phyloP scores from a whole-genome alignment of 2,797 vertebrate species.

The Lepilemur septentrionalis region DNA sequence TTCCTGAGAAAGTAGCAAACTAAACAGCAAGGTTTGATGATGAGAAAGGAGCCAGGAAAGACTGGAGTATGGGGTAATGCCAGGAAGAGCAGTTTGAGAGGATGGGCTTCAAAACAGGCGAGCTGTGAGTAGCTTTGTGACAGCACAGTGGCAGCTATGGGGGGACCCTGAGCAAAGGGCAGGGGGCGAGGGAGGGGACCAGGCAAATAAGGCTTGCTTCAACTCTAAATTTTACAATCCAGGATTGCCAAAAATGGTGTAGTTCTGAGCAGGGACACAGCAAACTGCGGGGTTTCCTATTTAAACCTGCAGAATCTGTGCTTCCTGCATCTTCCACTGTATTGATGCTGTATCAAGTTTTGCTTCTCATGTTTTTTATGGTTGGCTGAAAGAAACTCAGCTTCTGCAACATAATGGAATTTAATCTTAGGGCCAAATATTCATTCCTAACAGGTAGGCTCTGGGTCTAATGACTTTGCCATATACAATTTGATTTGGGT shows the following conservation, averaged over 20 bases:
- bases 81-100: not conserved
- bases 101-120: not conserved
- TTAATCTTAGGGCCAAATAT: conserved; percentile 47
- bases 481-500: conserved; percentile 42
- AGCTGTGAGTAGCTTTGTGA: not conserved
- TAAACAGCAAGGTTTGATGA: not conserved
- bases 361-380: not conserved
- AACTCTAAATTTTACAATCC: not conserved
- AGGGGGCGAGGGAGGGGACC: too few species aligned
- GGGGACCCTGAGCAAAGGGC: not conserved
- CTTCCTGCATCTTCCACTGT: not conserved
- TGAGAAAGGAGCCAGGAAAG: not conserved
- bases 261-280: not conserved
- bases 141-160: too few species aligned
- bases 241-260: not conserved
- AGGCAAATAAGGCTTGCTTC: not conserved
- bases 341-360: not conserved
- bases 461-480: conserved; percentile 24
- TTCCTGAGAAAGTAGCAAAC: not conserved
- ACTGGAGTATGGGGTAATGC: not conserved
- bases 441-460: conserved; percentile 20
- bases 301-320: not conserved
- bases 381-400: conserved; percentile 19
- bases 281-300: not conserved
- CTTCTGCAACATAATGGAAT: conserved; percentile 1